Percentiles rank a stretch among this genome's conserved stretches.
phyloP scores from a whole-genome alignment of 2,888 invertebrate species.

The Nasonia oneida region DNA sequence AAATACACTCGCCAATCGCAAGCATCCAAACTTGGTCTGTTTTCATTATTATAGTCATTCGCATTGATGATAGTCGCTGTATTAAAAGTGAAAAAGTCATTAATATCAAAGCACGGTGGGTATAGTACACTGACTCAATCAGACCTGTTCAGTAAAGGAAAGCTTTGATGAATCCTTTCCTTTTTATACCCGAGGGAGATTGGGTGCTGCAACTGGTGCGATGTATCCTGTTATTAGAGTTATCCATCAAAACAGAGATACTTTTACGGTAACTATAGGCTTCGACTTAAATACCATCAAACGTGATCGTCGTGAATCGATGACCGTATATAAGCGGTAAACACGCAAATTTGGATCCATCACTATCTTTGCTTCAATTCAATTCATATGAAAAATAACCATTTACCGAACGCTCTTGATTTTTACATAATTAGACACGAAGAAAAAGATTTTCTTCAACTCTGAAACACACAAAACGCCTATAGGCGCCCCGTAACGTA shows the following conservation, averaged over 20 bases:
- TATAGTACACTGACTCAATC: neutral
- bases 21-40: neutral
- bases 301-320: neutral
- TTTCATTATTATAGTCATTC: neutral
- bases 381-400: too few relatives aligned
- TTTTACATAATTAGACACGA: neutral
- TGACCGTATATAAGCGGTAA: neutral
- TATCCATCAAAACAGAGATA: slow-evolving; percentile 4
- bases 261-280: neutral
- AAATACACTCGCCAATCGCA: neutral
- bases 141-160: slow-evolving; percentile 33
- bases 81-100: neutral
- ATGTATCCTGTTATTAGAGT: slow-evolving; percentile 40
- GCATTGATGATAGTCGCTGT: neutral
- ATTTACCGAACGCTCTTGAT: too few relatives aligned
- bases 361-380: neutral
- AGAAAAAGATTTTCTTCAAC: neutral
- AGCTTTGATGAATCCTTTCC: slow-evolving; percentile 33
- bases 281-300: neutral
- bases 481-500: neutral
- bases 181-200: slow-evolving; percentile 7
- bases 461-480: neutral
- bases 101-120: neutral
- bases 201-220: neutral
- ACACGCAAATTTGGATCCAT: neutral